These are phyloP conservation scores for Scrobipalpa costella DNA, from an alignment of 2,888 invertebrate species.

Conservation along the genomic window DNA sequence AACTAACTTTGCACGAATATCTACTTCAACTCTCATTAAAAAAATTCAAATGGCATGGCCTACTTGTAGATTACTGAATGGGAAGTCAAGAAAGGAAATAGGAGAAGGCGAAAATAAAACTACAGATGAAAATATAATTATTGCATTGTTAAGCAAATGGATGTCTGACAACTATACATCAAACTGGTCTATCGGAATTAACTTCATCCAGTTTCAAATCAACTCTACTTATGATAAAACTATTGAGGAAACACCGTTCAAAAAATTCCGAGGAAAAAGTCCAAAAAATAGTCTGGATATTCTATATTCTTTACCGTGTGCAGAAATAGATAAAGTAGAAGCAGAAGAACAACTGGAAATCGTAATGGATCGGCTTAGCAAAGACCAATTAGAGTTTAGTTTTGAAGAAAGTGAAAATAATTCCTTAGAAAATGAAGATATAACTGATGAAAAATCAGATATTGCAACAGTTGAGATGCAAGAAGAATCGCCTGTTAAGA, in stretches of 20 bases:
- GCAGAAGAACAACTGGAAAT: conserved; percentile 2
- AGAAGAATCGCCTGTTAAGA: no score
- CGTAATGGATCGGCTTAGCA: not conserved
- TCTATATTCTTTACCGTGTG: not conserved
- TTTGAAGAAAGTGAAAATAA: not conserved
- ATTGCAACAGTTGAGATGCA: no score
- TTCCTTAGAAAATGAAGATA: not conserved
- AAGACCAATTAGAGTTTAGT: not conserved
- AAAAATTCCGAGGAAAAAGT: not conserved
- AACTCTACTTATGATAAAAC: not conserved
- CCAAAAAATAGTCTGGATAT: not conserved
- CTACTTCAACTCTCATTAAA: not conserved
- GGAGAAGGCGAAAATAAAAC: not conserved
- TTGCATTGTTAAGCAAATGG: not conserved
- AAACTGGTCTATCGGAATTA: conserved; percentile 11
- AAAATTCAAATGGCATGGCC: not conserved
- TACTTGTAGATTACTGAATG: not conserved
- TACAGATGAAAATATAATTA: not conserved
- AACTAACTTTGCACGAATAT: not conserved
- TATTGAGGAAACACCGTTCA: not conserved
- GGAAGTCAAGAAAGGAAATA: not conserved
- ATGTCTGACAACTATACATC: not conserved
- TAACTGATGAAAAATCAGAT: no score
- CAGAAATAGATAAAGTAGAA: not conserved
- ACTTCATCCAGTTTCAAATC: not conserved